Percentiles rank a stretch among this genome's conserved stretches.
These are phyloP conservation scores for Todiramphus chloris DNA, from an alignment of 2,113 vertebrate species.

Conservation along the genomic window DNA sequence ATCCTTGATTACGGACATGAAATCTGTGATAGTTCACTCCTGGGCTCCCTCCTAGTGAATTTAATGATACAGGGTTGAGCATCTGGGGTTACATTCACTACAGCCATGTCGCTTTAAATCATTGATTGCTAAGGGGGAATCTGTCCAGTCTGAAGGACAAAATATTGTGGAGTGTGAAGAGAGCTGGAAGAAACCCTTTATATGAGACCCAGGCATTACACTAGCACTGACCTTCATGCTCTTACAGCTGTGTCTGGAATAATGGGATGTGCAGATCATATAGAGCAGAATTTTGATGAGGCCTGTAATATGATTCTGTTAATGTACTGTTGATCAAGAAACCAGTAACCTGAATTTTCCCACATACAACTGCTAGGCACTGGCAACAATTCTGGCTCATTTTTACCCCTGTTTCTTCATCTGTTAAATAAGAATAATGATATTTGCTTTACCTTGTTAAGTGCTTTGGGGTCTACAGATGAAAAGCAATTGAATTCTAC, in stretches of 20 bases:
- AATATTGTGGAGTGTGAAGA: neutral
- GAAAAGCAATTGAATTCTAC: neutral
- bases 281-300: neutral
- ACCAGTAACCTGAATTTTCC: neutral
- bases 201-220: neutral
- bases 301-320: neutral
- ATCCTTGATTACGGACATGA: neutral
- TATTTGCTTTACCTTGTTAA: neutral
- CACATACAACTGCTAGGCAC: neutral
- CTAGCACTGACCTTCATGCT: neutral
- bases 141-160: neutral
- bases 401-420: neutral
- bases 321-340: neutral
- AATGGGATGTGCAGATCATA: neutral
- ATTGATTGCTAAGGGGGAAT: neutral
- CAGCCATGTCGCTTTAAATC: neutral
- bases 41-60: neutral
- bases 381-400: neutral
- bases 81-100: neutral
- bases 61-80: neutral
- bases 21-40: neutral
- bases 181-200: neutral
- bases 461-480: neutral
- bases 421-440: neutral
- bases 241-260: neutral